These are phyloP conservation scores for Brotula barbata DNA, from an alignment of 2,797 vertebrate genomes.

Conservation along the genomic window DNA sequence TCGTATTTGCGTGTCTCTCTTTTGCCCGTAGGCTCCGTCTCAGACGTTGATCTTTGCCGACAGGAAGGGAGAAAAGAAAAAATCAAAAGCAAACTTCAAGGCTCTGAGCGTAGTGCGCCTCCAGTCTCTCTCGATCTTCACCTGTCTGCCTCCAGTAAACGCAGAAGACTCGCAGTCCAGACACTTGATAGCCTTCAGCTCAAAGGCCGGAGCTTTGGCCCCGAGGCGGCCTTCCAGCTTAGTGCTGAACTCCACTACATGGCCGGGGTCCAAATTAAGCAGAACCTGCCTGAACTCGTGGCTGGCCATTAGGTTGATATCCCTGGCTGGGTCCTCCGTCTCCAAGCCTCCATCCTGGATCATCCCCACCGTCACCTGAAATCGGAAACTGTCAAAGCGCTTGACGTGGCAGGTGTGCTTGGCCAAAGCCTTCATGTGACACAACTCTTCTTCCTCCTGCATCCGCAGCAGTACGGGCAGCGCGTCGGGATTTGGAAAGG, in stretches of 20 bases:
- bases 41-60: conserved; percentile 79
- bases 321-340: conserved; percentile 83
- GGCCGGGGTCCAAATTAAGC: conserved; percentile 86
- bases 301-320: conserved; percentile 90
- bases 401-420: conserved; percentile 93
- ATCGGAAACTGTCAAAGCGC: conserved; percentile 90
- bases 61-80: conserved; percentile 95
- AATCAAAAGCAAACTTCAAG: conserved; percentile 93
- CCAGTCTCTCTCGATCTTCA: conserved; percentile 95
- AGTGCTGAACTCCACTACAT: conserved; percentile 92
- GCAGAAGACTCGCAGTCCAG: conserved; percentile 87
- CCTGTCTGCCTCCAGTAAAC: conserved; percentile 82
- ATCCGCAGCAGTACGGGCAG: conserved; percentile 54
- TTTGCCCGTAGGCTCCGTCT: conserved; percentile 24
- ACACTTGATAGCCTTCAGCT: conserved; percentile 94
- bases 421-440: conserved; percentile 87
- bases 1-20: no score
- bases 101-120: conserved; percentile 84
- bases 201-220: conserved; percentile 87
- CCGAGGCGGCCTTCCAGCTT: conserved; percentile 94
- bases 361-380: conserved; percentile 91
- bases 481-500: not conserved
- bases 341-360: conserved; percentile 63
- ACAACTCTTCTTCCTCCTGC: conserved; percentile 89
- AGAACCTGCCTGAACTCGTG: conserved; percentile 91